Conservation (phyloP, 2,113 vertebrate species). For the Periophthalmus modestus region DNA sequence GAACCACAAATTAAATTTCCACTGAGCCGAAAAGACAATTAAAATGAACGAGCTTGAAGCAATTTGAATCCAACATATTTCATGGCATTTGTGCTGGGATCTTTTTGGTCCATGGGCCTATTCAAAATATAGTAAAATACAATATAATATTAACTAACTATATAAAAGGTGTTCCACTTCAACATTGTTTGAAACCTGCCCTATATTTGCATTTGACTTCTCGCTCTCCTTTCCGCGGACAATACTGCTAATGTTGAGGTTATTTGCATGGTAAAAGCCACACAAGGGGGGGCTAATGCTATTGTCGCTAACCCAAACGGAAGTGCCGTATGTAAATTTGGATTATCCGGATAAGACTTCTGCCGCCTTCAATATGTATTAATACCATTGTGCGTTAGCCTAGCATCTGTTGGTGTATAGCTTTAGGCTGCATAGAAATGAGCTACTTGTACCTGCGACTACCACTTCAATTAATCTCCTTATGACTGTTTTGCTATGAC, state of each 20-base stretch:
- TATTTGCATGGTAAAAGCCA: constrained; percentile 56
- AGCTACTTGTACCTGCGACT: constrained; percentile 63
- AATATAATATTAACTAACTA: too few species aligned
- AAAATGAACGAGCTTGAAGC: too few species aligned
- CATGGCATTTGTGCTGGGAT: too few species aligned
- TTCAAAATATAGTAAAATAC: too few species aligned
- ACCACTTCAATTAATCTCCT: constrained; percentile 59
- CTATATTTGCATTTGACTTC: constrained; percentile 7
- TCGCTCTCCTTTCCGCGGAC: constrained; percentile 14
- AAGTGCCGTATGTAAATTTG: constrained; percentile 77
- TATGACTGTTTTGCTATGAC: constrained; percentile 25
- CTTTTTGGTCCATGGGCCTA: too few species aligned
- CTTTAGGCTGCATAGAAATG: constrained; percentile 71
- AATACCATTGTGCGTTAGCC: constrained; percentile 60
- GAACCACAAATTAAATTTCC: too few species aligned
- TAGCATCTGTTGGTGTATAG: constrained; percentile 23
- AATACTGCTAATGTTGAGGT: constrained; percentile 40
- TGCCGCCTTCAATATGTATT: constrained; percentile 68
- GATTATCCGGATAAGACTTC: constrained; percentile 73
- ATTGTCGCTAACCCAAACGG: constrained; percentile 70
- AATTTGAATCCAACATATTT: too few species aligned
- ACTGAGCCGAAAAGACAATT: too few species aligned
- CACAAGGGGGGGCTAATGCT: constrained; percentile 53
- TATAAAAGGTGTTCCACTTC: background rate
- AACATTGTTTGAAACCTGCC: background rate